Base-by-base conservation (phyloP, 2,888 invertebrate species). In the Drosophila kanekoi region DNA sequence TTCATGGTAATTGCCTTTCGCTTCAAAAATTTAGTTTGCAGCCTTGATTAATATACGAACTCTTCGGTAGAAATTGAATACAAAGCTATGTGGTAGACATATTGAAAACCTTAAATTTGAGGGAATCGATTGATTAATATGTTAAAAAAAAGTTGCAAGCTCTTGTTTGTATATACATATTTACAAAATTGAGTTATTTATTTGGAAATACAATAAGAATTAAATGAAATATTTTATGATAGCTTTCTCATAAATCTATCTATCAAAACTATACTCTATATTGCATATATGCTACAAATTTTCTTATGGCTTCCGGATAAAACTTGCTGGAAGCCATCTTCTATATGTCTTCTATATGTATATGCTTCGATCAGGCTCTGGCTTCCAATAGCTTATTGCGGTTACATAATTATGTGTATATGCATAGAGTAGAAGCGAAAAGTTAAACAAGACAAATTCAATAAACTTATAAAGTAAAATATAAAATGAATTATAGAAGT, bases 401-500 rank as follows among this genome's bases (percentile, higher is more conserved):
- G 28, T 40, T 43, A 56, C 40, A n/a, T 14, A 48, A 28, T 14
- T 60, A 43, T 53, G 40, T 48, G 43, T 44, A 37, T 45, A 37
- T 53, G 23, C 74, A 44, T 38, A 47, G 45, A 58, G 33, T 56
- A 56, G 35, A 58, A 52, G 23, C 20, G n/a, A 41, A 59, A 45
- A 54, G 43, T 20, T 44, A 61, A 58, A 49, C 49, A 72, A 72
- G 58, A 49, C 44, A 67, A 14, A n/a, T 52, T 49, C 10, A 38
- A 37, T 28, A 18, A 71, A 56, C 37, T 40, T n/a, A 73, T 40
- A 67, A 56, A 18, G 6, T 23, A 49, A 54, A 20, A 16, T 37
- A 14, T 28, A 20, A 52, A 48, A 40, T 35, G 14, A 51, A 20
- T 52, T 35, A 54, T n/a, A 40, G 68, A 62, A 74, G 74, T 74